Conservation (phyloP, 2,888 invertebrate genomes). For the Adineta ricciae region DNA sequence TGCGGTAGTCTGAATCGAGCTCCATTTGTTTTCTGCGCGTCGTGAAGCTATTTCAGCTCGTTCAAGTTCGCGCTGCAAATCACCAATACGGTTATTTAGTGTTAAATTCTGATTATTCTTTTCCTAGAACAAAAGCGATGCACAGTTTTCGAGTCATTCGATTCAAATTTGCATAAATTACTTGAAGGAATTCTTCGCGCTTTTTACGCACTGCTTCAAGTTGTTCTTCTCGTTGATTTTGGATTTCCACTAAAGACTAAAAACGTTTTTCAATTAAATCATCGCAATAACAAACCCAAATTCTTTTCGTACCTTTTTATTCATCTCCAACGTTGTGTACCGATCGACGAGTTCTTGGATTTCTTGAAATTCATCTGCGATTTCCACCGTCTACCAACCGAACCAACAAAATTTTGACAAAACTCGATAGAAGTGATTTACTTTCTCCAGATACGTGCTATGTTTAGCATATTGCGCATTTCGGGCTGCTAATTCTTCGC, state of each 20-base stretch:
- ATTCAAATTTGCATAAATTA: background rate
- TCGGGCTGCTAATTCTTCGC: conserved; percentile 42
- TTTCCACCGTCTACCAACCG: conserved; percentile 38
- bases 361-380: conserved; percentile 50
- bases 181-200: background rate
- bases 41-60: conserved; percentile 46
- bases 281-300: background rate
- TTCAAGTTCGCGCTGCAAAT: conserved; percentile 46
- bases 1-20: conserved; percentile 49
- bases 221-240: conserved; percentile 7
- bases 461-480: conserved; percentile 44
- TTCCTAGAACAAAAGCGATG: conserved; percentile 38
- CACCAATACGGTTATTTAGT: conserved; percentile 48
- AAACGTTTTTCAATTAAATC: background rate
- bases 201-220: background rate
- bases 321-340: conserved; percentile 49
- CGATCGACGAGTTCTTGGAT: conserved; percentile 49
- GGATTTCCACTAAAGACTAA: conserved; percentile 20
- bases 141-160: too few relatives aligned
- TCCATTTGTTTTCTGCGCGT: conserved; percentile 49
- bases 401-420: too few relatives aligned
- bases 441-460: conserved; percentile 47
- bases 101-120: conserved; percentile 49
- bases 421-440: conserved; percentile 26
- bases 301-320: conserved; percentile 39